A percentile compares a stretch with the other conserved stretches of the same genome.
phyloP scores from a whole-genome alignment of 2,888 invertebrate genomes.

The Apotomis turbidana region DNA sequence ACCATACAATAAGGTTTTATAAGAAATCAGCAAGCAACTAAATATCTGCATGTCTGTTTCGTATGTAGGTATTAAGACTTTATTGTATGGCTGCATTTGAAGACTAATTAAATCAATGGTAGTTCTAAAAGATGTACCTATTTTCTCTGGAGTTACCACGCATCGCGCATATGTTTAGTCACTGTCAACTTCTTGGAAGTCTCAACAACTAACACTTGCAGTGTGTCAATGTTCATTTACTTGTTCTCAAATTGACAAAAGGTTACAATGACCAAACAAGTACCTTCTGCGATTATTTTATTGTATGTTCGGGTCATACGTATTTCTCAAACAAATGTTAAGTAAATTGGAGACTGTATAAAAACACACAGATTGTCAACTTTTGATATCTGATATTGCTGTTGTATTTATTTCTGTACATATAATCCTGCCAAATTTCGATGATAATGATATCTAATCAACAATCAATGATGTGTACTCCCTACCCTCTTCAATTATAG shows the following conservation, averaged over 20 bases:
- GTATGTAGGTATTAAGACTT: conserved; percentile 9
- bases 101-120: neutral
- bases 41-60: conserved; percentile 5
- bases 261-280: conserved; percentile 23
- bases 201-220: conserved; percentile 13
- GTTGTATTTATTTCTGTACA: neutral
- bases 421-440: too few relatives aligned
- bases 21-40: conserved; percentile 54
- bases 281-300: neutral
- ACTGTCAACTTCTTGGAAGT: conserved; percentile 28
- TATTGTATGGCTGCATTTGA: conserved; percentile 35
- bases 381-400: neutral
- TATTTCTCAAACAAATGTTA: neutral
- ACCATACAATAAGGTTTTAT: conserved; percentile 34
- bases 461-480: too few relatives aligned
- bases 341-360: too few relatives aligned
- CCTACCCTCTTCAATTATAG: too few relatives aligned
- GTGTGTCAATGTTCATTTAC: conserved; percentile 12
- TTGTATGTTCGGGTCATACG: too few relatives aligned
- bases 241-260: conserved; percentile 10
- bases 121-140: neutral
- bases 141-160: conserved; percentile 3
- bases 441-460: too few relatives aligned
- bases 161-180: conserved; percentile 24
- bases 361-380: neutral